A percentile compares a stretch with the other conserved stretches of the same genome.
phyloP scores from a whole-genome alignment of 1,140 invertebrate species.

The Zaprionus gabonicus region DNA sequence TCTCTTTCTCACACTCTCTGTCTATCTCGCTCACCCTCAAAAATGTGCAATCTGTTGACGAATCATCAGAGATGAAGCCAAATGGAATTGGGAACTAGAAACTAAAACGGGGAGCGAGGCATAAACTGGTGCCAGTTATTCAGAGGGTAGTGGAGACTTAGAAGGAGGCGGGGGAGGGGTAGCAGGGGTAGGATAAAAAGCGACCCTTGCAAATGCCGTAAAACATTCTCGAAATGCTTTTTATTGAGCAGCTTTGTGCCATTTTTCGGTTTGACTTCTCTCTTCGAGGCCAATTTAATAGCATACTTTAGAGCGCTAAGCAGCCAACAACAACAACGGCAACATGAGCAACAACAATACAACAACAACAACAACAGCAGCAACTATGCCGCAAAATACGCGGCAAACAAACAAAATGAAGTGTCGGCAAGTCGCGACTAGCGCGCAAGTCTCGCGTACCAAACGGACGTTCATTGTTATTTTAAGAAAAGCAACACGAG shows the following conservation, averaged over 20 bases:
- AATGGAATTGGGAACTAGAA: conserved; percentile 28
- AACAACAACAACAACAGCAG: conserved; percentile 31
- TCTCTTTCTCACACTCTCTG: background rate
- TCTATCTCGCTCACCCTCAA: background rate
- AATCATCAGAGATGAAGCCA: conserved; percentile 51
- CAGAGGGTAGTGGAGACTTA: background rate
- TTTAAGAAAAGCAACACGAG: conserved; percentile 77
- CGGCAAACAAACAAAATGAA: conserved; percentile 80
- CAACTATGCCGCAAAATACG: conserved; percentile 50
- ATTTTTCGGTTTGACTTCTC: conserved; percentile 50
- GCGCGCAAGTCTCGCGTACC: conserved; percentile 39
- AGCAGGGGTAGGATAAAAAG: background rate
- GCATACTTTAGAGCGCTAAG: conserved; percentile 81
- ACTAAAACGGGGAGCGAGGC: conserved; percentile 4
- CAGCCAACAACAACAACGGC: conserved; percentile 60
- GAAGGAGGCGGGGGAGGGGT: no score
- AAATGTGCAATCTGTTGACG: conserved; percentile 61
- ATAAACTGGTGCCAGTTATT: conserved; percentile 8
- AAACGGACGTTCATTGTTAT: conserved; percentile 82
- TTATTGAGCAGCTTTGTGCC: conserved; percentile 53
- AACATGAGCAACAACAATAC: conserved; percentile 38
- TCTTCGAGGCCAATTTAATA: conserved; percentile 79
- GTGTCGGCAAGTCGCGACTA: conserved; percentile 65
- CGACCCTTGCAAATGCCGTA: conserved; percentile 41
- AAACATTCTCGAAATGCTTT: conserved; percentile 51